Evolutionary conservation across 2,888 invertebrate genomes (phyloP), one percentile per base, ranked within the genome.

Genomic region (Mesochorus sp.): DNA sequence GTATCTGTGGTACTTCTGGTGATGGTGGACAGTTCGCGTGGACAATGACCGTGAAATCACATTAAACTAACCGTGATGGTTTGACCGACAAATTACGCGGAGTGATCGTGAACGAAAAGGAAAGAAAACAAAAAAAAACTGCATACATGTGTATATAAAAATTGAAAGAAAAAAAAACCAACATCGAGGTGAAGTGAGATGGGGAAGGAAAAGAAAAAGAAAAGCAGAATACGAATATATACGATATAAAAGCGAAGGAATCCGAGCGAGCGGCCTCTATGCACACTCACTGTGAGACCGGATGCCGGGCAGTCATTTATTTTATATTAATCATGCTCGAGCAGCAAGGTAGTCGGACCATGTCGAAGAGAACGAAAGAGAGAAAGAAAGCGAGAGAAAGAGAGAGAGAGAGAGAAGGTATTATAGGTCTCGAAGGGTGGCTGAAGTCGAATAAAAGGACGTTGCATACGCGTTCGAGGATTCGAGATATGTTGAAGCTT

Each of bases 11-110:
- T 62, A 55, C 71, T 59, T 49, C 53, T 53, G 28, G 51, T 76
- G 76, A 76, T 74, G 14, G 53, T 49, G 70, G 81, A 85, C 85
- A 88, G 89, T 88, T 89, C 88, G 81, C 85, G 75, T 84, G 88
- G 86, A 89, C 89, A 89, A 89, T 88, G 84, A 89, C 87, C 89
- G 89, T 90, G 87, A 90, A 90, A 90, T 88, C 85, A 90, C 83
- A 85, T 88, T 86, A 88, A 90, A 90, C 90, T 88, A 90, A 85
- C 88, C 88, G 85, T 87, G 88, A 83, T 88, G 86, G 84, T 85
- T 89, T 86, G 89, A 86, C 86, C 87, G 86, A 88, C 88, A 88
- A 90, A 90, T 90, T 90, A 88, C 89, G 87, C 87, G 87, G 87
- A 90, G 89, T 89, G 86, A 88, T 87, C 86, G 85, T 83, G 85